These are phyloP conservation scores for Dasyprocta punctata DNA, from an alignment of 2,113 vertebrate genomes.

Conservation along the genomic window DNA sequence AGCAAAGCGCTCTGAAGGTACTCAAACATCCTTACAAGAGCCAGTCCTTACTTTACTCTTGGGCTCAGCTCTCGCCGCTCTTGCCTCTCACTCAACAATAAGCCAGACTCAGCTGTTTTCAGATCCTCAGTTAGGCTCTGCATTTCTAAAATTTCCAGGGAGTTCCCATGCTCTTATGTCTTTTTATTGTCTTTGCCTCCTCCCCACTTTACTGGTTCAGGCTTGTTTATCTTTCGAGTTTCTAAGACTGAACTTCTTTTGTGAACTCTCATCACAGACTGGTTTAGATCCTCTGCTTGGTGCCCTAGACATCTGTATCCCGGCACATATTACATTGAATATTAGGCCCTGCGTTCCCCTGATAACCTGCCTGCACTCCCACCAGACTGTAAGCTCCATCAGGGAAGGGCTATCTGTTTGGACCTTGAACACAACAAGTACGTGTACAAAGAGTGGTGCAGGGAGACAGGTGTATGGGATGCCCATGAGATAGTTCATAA, in stretches of 20 bases:
- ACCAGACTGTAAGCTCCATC: background rate
- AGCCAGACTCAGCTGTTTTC: background rate
- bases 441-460: background rate
- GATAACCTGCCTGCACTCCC: background rate
- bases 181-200: background rate
- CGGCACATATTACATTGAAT: background rate
- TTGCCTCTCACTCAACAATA: background rate
- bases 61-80: background rate
- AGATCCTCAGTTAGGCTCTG: background rate
- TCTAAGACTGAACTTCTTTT: conserved; percentile 10
- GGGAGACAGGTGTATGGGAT: background rate
- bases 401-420: background rate
- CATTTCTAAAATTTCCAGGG: background rate
- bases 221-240: conserved; percentile 3
- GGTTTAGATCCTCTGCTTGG: background rate
- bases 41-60: background rate
- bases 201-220: background rate
- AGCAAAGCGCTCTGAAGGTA: background rate
- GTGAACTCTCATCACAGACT: background rate
- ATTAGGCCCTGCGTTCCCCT: background rate
- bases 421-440: background rate
- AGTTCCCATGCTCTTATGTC: background rate
- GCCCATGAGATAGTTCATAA: background rate
- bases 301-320: background rate
- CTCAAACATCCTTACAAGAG: background rate